Conservation (phyloP, 2,113 vertebrate genomes). For the Sinocyclocheilus anshuiensis region DNA sequence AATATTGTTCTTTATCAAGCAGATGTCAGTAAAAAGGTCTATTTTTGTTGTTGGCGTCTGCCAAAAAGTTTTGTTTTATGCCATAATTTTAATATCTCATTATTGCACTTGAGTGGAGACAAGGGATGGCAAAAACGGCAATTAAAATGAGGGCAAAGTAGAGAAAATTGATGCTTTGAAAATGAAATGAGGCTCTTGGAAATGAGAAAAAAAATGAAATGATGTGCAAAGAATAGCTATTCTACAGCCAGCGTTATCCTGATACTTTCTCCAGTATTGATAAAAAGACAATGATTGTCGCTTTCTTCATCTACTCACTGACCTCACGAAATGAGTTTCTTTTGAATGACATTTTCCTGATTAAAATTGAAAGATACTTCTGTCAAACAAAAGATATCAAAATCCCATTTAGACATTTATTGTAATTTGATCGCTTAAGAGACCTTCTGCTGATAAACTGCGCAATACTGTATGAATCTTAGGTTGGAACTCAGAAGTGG, state of each 20-base stretch:
- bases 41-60: not conserved
- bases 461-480: not conserved
- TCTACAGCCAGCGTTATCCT: not conserved
- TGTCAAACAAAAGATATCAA: slow-evolving; percentile 36
- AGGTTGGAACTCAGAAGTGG: not conserved
- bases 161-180: slow-evolving; percentile 35
- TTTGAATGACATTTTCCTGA: slow-evolving; percentile 38
- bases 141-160: slow-evolving; percentile 35
- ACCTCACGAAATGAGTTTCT: slow-evolving; percentile 45
- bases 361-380: slow-evolving; percentile 51
- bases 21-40: not conserved
- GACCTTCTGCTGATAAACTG: slow-evolving; percentile 26
- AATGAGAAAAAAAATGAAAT: not conserved
- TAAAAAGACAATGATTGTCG: not conserved
- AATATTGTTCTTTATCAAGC: slow-evolving; percentile 14
- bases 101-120: slow-evolving; percentile 42
- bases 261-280: not conserved
- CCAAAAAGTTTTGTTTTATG: slow-evolving; percentile 2
- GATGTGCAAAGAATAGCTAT: slow-evolving; percentile 34
- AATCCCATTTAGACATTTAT: slow-evolving; percentile 28
- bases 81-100: slow-evolving; percentile 13
- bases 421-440: slow-evolving; percentile 11
- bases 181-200: slow-evolving; percentile 26
- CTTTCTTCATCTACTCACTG: slow-evolving; percentile 17
- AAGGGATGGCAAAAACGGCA: slow-evolving; percentile 5